phyloP scores from a whole-genome alignment of 2,797 vertebrate genomes.

The Megalops cyprinoides region DNA sequence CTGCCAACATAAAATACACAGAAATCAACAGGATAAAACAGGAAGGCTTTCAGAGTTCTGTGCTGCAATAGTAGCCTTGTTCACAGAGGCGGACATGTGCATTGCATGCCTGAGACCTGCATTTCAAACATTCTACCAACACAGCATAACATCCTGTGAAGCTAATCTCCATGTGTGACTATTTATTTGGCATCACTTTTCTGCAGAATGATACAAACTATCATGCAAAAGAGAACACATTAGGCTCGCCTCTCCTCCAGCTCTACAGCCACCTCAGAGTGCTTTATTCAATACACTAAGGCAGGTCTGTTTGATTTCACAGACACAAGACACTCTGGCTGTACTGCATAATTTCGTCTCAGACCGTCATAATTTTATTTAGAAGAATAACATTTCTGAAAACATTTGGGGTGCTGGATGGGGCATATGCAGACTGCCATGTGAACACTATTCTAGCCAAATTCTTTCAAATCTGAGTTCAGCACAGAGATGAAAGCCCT shows the following conservation, averaged over 20 bases:
- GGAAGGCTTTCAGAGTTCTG: neutral
- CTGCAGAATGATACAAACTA: slow-evolving; percentile 68
- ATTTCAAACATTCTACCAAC: slow-evolving; percentile 74
- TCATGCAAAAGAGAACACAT: too few species aligned
- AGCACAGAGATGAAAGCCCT: too few species aligned
- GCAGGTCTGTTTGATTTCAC: neutral
- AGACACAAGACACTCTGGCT: neutral
- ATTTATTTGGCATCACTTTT: slow-evolving; percentile 78
- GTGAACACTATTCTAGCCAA: too few species aligned
- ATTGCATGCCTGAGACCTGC: slow-evolving; percentile 66
- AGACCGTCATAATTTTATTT: too few species aligned
- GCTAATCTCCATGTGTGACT: slow-evolving; percentile 75
- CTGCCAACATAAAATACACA: too few species aligned
- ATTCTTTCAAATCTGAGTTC: too few species aligned
- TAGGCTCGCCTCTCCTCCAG: neutral
- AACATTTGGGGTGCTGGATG: too few species aligned
- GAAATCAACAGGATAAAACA: slow-evolving; percentile 12
- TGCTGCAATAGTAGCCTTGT: neutral
- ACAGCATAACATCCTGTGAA: slow-evolving; percentile 76
- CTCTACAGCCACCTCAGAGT: neutral
- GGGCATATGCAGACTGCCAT: too few species aligned
- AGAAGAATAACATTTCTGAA: too few species aligned
- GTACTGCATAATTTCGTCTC: too few species aligned
- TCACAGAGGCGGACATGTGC: slow-evolving; percentile 39
- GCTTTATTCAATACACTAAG: too few species aligned